phyloP scores from a whole-genome alignment of 2,113 vertebrate genomes.

The Kobus ellipsiprymnus region DNA sequence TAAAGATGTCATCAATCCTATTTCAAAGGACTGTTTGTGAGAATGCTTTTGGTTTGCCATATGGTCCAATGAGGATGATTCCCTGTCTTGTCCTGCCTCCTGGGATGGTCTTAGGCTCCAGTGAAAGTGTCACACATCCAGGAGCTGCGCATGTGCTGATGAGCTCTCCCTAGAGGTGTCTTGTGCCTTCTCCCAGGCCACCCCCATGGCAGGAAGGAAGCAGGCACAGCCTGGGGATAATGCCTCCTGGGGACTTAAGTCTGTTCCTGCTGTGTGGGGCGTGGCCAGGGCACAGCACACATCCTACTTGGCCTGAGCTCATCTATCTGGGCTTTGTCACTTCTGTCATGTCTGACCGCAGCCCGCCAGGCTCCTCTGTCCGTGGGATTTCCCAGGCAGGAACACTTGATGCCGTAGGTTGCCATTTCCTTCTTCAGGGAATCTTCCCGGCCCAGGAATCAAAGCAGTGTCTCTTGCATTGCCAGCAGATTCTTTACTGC shows the following conservation, averaged over 20 bases:
- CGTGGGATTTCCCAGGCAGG: background rate
- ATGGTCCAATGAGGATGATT: background rate
- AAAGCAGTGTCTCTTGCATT: background rate
- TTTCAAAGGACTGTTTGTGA: background rate
- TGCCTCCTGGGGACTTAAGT: background rate
- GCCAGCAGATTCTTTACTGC: background rate
- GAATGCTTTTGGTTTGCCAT: background rate
- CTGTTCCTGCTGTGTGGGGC: no score
- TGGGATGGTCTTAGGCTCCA: background rate
- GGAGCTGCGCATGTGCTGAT: background rate
- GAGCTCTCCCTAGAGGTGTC: background rate
- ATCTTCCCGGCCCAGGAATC: background rate
- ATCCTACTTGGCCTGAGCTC: background rate
- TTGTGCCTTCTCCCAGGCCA: background rate
- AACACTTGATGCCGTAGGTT: background rate
- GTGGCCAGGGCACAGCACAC: rapidly evolving
- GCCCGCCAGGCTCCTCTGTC: background rate
- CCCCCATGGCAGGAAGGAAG: rapidly evolving
- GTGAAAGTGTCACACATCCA: no score
- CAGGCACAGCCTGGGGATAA: background rate
- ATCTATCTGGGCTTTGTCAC: background rate
- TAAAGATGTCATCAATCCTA: background rate
- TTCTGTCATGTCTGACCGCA: background rate
- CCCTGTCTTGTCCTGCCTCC: background rate
- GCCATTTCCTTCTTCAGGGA: background rate